Percentiles rank a stretch among this genome's conserved stretches.
Conservation (phyloP, 2,888 invertebrate species). For the Girardia tigrina region DNA sequence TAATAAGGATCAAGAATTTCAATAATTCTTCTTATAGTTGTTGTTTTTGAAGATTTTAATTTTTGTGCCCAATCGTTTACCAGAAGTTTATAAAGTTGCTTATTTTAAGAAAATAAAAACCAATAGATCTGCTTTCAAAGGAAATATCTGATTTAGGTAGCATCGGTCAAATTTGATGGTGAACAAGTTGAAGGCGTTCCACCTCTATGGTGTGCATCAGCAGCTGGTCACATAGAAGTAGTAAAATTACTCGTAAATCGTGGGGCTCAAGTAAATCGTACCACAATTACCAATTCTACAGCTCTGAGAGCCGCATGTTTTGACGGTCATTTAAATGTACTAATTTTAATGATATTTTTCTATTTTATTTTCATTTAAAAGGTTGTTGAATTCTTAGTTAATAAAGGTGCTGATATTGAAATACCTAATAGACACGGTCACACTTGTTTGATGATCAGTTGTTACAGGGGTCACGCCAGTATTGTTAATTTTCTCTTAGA, state of each 20-base stretch:
- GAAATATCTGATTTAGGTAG: slow-evolving; percentile 38
- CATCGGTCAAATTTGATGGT: slow-evolving; percentile 78
- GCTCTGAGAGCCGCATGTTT: slow-evolving; percentile 50
- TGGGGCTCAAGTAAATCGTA: slow-evolving; percentile 81
- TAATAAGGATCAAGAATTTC: neutral
- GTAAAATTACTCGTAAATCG: slow-evolving; percentile 69
- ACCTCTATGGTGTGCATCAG: slow-evolving; percentile 90
- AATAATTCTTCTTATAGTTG: no score
- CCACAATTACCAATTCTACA: slow-evolving; percentile 52
- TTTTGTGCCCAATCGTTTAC: no score
- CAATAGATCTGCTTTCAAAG: neutral
- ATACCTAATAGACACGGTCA: slow-evolving; percentile 73
- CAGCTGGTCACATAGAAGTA: slow-evolving; percentile 76
- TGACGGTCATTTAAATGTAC: slow-evolving; percentile 46
- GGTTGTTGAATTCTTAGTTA: slow-evolving; percentile 71
- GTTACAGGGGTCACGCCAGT: slow-evolving; percentile 78
- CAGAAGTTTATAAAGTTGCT: no score
- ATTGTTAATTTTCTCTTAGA: slow-evolving; percentile 76
- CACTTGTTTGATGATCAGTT: slow-evolving; percentile 93
- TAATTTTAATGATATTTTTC: neutral
- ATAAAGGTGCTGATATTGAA: slow-evolving; percentile 83
- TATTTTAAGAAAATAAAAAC: no score
- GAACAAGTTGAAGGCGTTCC: slow-evolving; percentile 91
- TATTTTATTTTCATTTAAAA: neutral
- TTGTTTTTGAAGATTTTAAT: no score